phyloP scores from a whole-genome alignment of 2,888 invertebrate genomes.

The Cactoblastis cactorum region DNA sequence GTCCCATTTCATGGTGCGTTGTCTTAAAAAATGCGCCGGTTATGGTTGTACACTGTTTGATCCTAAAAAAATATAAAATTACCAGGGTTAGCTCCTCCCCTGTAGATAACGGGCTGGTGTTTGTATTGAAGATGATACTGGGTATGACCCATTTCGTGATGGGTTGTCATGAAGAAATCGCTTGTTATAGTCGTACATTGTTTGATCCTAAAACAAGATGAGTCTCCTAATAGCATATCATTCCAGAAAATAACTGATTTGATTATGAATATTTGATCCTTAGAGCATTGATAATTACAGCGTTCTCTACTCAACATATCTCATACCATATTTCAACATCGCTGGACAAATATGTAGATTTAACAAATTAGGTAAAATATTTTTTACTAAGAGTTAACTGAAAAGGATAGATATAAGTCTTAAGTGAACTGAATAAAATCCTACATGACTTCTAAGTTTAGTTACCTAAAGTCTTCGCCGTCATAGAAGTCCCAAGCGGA shows the following conservation, averaged over 20 bases:
- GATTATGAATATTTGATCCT: too few species aligned
- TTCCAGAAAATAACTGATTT: too few species aligned
- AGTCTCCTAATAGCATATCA: not conserved
- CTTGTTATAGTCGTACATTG: constrained; percentile 80
- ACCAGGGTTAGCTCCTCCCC: constrained; percentile 85
- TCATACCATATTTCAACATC: too few species aligned
- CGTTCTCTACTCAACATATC: too few species aligned
- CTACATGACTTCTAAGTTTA: not conserved
- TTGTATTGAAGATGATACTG: constrained; percentile 88
- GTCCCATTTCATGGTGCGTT: constrained; percentile 90
- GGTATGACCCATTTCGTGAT: constrained; percentile 91
- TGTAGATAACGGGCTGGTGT: constrained; percentile 84
- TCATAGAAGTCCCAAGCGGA: constrained; percentile 94
- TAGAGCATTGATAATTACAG: too few species aligned
- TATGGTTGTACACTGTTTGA: constrained; percentile 81
- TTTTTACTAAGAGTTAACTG: too few species aligned
- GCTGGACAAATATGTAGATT: too few species aligned
- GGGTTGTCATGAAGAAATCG: constrained; percentile 81
- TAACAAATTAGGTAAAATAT: too few species aligned
- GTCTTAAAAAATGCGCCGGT: constrained; percentile 80
- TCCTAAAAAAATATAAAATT: constrained; percentile 51
- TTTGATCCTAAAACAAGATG: constrained; percentile 66
- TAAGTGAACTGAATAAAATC: too few species aligned
- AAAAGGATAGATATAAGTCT: too few species aligned
- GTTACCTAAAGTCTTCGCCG: constrained; percentile 87